A percentile compares a stretch with the other conserved stretches of the same genome.
Evolutionary conservation across 2,113 vertebrate genomes (phyloP).

Genomic region (Tychaedon coryphoeus): DNA sequence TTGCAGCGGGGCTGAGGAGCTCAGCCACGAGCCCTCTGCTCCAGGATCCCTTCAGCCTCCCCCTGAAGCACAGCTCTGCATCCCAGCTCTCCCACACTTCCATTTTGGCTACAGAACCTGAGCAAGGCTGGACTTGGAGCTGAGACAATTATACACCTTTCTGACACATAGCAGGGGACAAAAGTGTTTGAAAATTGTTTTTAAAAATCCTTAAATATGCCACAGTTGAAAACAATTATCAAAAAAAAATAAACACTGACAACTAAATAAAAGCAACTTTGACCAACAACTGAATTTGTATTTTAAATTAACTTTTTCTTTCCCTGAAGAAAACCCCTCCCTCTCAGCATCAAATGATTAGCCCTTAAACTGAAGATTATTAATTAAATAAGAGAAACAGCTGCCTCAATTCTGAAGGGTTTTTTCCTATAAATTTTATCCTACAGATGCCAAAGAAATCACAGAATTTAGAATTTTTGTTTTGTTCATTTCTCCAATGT

Average conservation of each 20-base stretch:
- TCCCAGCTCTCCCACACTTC: neutral
- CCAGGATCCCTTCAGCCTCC: neutral
- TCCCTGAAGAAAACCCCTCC: neutral
- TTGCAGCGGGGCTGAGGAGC: fast-evolving
- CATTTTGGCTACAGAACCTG: fast-evolving
- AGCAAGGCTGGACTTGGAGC: neutral
- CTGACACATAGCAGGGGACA: neutral
- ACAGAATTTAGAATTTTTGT: neutral
- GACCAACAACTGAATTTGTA: neutral
- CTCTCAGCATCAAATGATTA: neutral
- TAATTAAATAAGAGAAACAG: neutral
- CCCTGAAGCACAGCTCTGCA: neutral
- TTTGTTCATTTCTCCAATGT: neutral
- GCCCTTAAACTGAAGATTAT: neutral
- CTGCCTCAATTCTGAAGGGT: neutral
- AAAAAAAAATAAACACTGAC: neutral
- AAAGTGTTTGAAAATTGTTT: neutral
- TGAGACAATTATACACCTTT: neutral
- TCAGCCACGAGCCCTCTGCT: fast-evolving
- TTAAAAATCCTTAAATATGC: neutral
- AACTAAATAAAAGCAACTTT: neutral
- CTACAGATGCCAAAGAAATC: neutral
- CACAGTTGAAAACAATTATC: neutral
- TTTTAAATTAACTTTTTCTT: neutral
- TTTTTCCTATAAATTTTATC: neutral